Evolutionary conservation across 2,797 vertebrate species (phyloP), one percentile per base, ranked within the genome.

Genomic region (Hylomyscus alleni): DNA sequence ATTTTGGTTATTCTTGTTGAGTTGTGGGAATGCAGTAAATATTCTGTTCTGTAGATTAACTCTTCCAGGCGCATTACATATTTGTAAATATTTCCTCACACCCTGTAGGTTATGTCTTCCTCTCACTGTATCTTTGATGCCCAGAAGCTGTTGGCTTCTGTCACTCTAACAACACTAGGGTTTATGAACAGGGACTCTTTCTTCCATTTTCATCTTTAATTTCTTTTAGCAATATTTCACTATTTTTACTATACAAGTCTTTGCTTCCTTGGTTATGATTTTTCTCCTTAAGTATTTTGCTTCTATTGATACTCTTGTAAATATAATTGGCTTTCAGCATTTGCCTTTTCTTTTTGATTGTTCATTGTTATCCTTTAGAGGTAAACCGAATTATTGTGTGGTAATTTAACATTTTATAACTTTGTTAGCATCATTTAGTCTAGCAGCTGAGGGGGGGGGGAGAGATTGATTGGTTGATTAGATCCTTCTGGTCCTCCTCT

Each of bases 341-440:
- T 17, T 80, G 29, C 11, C 82, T 93, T 88, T 93, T n/a, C 82
- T 93, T 88, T 93, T n/a, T 83, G 47, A 58, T 91, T 83, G 19
- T 60, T 94, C 6, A 34, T 91, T 96, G 22, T 90, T 95, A 94
- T 13, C 37, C 2, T 77, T 90, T 76, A 88, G 72, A 97, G 80
- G 56, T 86, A 3, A 1, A 73, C 5, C 34, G 89, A n/a, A 67
- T 60, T 87, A 85, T 93, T 80, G 14, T 77, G 8, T 89, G 26
- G 65, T 82, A 15, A 14, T 85, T 95, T 75, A 76, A 20, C 52
- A 29, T 91, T 40, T 67, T 91, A 34, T 4, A 85, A 65, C 37
- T 81, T 77, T 13, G 11, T 26, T 89, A 15, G 91, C 54, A 62
- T 94, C 15, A 72, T 91, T 95, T 89, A 75, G 88, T 89, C 1